Percentiles rank a stretch among this genome's conserved stretches.
These are phyloP conservation scores for Abrostola triplasia DNA, from an alignment of 2,888 invertebrate genomes.

Conservation along the genomic window DNA sequence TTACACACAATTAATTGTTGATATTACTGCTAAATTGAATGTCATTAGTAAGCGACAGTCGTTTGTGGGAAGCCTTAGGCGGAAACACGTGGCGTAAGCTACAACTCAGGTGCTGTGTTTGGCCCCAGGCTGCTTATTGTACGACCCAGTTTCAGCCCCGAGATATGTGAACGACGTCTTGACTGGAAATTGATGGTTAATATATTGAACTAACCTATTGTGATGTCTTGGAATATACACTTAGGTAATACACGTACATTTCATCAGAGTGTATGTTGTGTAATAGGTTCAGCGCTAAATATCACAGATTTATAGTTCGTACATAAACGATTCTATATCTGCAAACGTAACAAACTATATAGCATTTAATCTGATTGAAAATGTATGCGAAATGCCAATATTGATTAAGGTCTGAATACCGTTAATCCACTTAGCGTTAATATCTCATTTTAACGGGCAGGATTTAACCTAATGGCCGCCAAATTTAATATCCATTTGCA, in stretches of 20 bases:
- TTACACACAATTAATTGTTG: conserved; percentile 42
- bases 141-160: conserved; percentile 41
- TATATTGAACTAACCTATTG: conserved; percentile 8
- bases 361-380: no score
- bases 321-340: no score
- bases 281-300: no score
- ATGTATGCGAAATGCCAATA: no score
- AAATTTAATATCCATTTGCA: conserved; percentile 31
- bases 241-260: no score
- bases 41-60: conserved; percentile 36
- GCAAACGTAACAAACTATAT: no score
- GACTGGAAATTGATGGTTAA: background rate
- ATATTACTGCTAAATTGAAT: conserved; percentile 38
- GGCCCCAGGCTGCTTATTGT: conserved; percentile 27
- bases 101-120: conserved; percentile 39
- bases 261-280: no score
- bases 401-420: background rate
- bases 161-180: conserved; percentile 21
- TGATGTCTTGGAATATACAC: background rate
- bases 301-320: no score
- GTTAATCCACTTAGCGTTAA: conserved; percentile 24
- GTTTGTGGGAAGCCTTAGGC: conserved; percentile 43
- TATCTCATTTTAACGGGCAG: conserved; percentile 24
- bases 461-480: conserved; percentile 24
- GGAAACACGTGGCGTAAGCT: conserved; percentile 36